Evolutionary conservation across 2,888 invertebrate species (phyloP), one percentile per base, ranked within the genome.

Genomic region (Brassicogethes aeneus): DNA sequence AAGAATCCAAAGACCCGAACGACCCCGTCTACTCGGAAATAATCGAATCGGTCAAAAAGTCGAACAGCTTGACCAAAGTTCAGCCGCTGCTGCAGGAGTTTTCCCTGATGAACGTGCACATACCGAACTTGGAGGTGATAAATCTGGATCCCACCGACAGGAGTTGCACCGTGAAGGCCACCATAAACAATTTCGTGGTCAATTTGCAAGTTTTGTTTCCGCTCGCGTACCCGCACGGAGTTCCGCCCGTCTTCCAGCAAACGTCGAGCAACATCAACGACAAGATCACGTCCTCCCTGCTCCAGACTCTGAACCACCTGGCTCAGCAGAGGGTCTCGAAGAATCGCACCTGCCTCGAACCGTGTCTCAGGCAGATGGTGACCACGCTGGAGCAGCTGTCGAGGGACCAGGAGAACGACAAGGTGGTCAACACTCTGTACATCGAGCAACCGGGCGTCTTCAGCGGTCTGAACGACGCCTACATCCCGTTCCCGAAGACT

Each of bases 401-500:
- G 37, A 70, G 72, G 1, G 77, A 77, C 56, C 69, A 56, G 8
- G 76, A 69, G 46, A 75, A 73, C 41, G 75, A 75, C 46, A 49
- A 56, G 17, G 45, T 48, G 1, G 56, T 54, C 36, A 56, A 56
- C 14, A 16, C 38, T 5, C 52, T 53, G 3, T 59, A 55, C 44
- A 45, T 51, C 3, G 55, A 59, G 41, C 50, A 56, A 15, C 40
- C 50, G 23, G 55, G 52, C 42, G 54, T 66, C 3, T 68, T 68
- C 44, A 65, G 68, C n/a, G 65, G 68, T 29, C 71, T 66, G 46
- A 71, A 71, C 45, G 89, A 89, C 59, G 81, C 87, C 3, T 88
- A 87, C 61, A 87, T 96, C 52, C 95, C 95, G 0, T 96, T 93
- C 66, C 95, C 95, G 0, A 75, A 91, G 39, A 95, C 94, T 0